Evolutionary conservation across 2,888 invertebrate genomes (phyloP), one percentile per base, ranked within the genome.

Genomic region (Capitulum mitella): DNA sequence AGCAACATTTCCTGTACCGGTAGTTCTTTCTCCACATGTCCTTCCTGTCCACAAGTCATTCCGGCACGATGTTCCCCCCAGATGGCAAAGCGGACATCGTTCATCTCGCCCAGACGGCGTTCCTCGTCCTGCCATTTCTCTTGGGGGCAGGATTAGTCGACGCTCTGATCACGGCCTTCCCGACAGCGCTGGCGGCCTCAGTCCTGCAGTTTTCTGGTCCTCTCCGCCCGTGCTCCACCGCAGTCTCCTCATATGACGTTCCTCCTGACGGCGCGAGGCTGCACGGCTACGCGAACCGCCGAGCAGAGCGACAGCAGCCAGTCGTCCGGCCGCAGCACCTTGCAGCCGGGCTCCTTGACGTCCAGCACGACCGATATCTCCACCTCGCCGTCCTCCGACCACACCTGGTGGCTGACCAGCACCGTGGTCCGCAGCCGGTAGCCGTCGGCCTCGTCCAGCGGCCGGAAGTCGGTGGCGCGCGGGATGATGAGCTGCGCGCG

Each of bases 381-480:
- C 34, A 96, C 92, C 79, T 93, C 92, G 82, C 94, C 94, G 0
- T 95, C 92, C 86, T 96, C 96, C 79, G 94, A 93, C 95, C 95
- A 95, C 34, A 83, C 78, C 78, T 95, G 94, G 86, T 95, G 95
- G 0, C 97, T 97, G 40, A 98, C 89, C 70, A 96, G 87, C 22
- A 97, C 94, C 0, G 93, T 93, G 0, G 97, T 95, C 48, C 93
- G 88, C 37, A 98, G 87, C 26, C 95, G 89, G 80, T 86, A 85
- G n/a, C 82, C 83, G 51, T 83, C 83, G 58, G 83, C 81, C 76
- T 84, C 83, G 40, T 76, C 90, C 88, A 76, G 76, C 46, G 26
- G 46, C 22, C 80, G 77, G 22, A 82, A 70, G 51, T 82, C 80
- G 58, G 78, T 79, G 46, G 78, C 78, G 26, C 78, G 90, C 5